Base-by-base conservation (phyloP, 64 coral and sea anemone species). In the Hydrozoanthus tunicans region DNA sequence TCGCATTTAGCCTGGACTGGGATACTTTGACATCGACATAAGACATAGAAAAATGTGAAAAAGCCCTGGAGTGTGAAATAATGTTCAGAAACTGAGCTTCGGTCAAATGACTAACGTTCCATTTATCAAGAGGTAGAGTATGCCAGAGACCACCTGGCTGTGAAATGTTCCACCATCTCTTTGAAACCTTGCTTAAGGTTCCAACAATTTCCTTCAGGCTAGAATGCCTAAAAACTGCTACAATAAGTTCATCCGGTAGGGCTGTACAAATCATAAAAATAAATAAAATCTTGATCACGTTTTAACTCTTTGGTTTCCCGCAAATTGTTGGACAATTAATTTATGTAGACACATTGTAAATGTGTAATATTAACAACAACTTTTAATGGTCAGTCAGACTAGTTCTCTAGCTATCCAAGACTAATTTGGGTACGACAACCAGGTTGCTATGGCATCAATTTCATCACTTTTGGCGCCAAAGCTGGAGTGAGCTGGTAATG, bases 301-400 rank as follows among this genome's bases (percentile, higher is more conserved):
- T 73, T 88, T 88, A 62, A 90, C 59, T 90, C 86, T 90, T 90
- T 90, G 86, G 72, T 90, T 90, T 90, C 86, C 58, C 73, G 86
- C 86, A 90, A 90, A 90, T 90, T 90, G 86, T 90, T 90, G 86
- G 56, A 90, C 86, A 90, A 90, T 90, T 88, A 88, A 88, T 88
- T 88, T 90, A 78, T 90, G 86, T 78, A 90, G 86, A 90, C 73
- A 90, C 86, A 79, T 90, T 90, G 86, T 90, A 90, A 78, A 90
- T 90, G 86, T 90, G 72, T 90, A 90, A 90, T 78, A 78, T 90
- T 90, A 78, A 90, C 86, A 90, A 90, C 71, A 90, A 90, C 71
- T 90, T 90, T 90, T 90, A 90, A 78, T 78, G 86, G 86, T 78
- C 86, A 90, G 86, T 90, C 86, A 90, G 86, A 78, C 73, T 90